Percentiles rank a stretch among this genome's conserved stretches.
Evolutionary conservation across 1,140 invertebrate species (phyloP).

Genomic region (Eupristina koningsbergeri): DNA sequence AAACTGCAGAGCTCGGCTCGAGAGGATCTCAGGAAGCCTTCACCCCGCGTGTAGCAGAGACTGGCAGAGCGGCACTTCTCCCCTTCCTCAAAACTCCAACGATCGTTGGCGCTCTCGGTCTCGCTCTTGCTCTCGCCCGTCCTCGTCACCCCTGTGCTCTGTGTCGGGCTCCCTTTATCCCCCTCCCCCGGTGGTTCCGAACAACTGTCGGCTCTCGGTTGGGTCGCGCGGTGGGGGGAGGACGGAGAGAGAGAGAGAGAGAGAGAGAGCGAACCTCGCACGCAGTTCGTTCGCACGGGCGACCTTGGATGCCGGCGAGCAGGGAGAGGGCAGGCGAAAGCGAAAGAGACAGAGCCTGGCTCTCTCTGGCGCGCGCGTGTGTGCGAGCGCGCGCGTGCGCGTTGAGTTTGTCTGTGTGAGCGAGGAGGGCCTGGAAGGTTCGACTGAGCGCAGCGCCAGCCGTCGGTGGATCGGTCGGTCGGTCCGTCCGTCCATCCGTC

Average conservation of each 20-base stretch:
- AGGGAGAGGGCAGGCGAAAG: neutral
- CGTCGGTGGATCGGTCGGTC: too few relatives aligned
- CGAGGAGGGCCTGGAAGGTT: slow-evolving; percentile 49
- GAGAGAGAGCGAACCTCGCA: neutral
- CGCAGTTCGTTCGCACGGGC: slow-evolving; percentile 48
- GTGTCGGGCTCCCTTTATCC: slow-evolving; percentile 34
- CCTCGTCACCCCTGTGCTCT: slow-evolving; percentile 10
- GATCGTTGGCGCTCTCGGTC: slow-evolving; percentile 22
- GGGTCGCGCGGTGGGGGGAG: neutral
- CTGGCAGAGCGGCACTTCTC: slow-evolving; percentile 27
- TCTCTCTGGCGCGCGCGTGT: too few relatives aligned
- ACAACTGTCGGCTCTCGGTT: slow-evolving; percentile 28
- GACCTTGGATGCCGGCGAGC: slow-evolving; percentile 43
- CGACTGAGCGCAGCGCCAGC: slow-evolving; percentile 32
- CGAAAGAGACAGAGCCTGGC: neutral
- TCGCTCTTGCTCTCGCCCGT: slow-evolving; percentile 12
- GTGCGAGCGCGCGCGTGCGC: neutral
- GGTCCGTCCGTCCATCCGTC: too few relatives aligned
- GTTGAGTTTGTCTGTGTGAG: too few relatives aligned
- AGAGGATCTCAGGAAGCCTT: slow-evolving; percentile 40
- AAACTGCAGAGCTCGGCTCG: slow-evolving; percentile 39
- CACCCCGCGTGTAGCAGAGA: slow-evolving; percentile 32
- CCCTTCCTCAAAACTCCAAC: slow-evolving; percentile 19
- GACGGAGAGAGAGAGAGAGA: slow-evolving; percentile 42
- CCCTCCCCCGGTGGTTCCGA: slow-evolving; percentile 31